Evolutionary conservation across 2,888 invertebrate species (phyloP).

Genomic region (Phaonia tiefii): DNA sequence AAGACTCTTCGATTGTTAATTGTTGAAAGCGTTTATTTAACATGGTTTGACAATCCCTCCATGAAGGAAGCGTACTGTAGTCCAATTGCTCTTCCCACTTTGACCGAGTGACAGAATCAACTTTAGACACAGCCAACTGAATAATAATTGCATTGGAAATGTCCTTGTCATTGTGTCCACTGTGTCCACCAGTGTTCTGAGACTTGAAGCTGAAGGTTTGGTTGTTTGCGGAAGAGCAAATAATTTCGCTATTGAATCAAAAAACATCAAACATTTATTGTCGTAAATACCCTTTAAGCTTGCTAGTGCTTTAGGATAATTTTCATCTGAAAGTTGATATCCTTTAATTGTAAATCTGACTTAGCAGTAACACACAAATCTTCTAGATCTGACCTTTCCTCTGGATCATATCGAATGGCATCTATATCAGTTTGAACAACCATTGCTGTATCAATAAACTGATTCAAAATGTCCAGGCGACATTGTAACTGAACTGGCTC

Average conservation of each 20-base stretch:
- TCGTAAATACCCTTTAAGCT: conserved; percentile 60
- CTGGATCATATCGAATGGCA: not conserved
- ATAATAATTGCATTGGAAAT: conserved; percentile 64
- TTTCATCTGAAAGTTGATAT: conserved; percentile 58
- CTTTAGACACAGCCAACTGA: conserved; percentile 61
- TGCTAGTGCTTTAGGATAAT: conserved; percentile 56
- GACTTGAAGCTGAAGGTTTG: conserved; percentile 58
- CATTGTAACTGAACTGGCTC: conserved; percentile 24
- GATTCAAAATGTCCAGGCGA: conserved; percentile 23
- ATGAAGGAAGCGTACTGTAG: conserved; percentile 45
- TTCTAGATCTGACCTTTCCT: conserved; percentile 13
- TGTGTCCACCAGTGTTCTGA: conserved; percentile 63
- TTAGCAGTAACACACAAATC: conserved; percentile 28
- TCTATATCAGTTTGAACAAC: conserved; percentile 23
- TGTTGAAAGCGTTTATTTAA: conserved; percentile 54
- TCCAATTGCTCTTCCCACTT: conserved; percentile 40
- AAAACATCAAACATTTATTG: conserved; percentile 64
- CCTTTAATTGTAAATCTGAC: conserved; percentile 51
- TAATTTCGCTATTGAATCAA: conserved; percentile 56
- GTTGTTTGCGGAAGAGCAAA: conserved; percentile 61
- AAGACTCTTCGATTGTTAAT: conserved; percentile 40
- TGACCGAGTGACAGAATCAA: conserved; percentile 29
- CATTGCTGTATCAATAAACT: conserved; percentile 30
- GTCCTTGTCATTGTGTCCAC: conserved; percentile 63
- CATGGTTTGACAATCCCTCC: conserved; percentile 55